phyloP scores from a whole-genome alignment of 2,113 vertebrate genomes.

The Salminus brasiliensis region DNA sequence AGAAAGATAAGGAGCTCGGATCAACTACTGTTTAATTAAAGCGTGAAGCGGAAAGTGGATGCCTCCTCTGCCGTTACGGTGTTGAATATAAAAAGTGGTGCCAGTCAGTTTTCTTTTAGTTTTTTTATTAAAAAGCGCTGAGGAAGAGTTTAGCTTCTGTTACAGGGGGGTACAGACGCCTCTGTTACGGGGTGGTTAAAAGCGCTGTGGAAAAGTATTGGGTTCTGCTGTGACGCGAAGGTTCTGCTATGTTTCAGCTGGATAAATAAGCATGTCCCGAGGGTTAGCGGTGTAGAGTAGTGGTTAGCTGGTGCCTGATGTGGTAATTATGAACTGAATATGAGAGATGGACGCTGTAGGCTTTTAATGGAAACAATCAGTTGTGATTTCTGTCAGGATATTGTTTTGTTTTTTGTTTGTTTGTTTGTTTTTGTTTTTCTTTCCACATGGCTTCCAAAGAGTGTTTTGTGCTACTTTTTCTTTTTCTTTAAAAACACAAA shows the following conservation, averaged over 20 bases:
- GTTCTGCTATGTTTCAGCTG: constrained; percentile 79
- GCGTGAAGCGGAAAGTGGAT: neutral
- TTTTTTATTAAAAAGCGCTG: constrained; percentile 64
- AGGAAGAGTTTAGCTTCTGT: no score
- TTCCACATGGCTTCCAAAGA: constrained; percentile 89
- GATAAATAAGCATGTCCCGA: constrained; percentile 79
- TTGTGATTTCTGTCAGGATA: constrained; percentile 71
- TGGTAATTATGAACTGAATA: constrained; percentile 67
- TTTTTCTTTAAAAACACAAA: neutral
- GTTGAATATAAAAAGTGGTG: neutral
- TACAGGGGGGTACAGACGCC: no score
- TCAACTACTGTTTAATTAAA: constrained; percentile 26
- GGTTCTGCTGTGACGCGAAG: constrained; percentile 55
- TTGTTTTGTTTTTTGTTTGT: constrained; percentile 48
- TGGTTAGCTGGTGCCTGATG: constrained; percentile 76
- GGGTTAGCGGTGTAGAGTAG: constrained; percentile 75
- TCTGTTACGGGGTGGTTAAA: no score
- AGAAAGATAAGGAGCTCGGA: constrained; percentile 58
- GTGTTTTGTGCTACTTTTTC: constrained; percentile 63
- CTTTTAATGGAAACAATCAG: constrained; percentile 74
- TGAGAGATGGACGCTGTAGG: constrained; percentile 73
- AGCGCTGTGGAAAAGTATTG: no score
- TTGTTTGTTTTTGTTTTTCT: no score
- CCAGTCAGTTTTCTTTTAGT: no score
- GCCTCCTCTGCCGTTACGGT: neutral